Base-by-base conservation (phyloP, 2,797 vertebrate genomes). In the Lithobates pipiens region DNA sequence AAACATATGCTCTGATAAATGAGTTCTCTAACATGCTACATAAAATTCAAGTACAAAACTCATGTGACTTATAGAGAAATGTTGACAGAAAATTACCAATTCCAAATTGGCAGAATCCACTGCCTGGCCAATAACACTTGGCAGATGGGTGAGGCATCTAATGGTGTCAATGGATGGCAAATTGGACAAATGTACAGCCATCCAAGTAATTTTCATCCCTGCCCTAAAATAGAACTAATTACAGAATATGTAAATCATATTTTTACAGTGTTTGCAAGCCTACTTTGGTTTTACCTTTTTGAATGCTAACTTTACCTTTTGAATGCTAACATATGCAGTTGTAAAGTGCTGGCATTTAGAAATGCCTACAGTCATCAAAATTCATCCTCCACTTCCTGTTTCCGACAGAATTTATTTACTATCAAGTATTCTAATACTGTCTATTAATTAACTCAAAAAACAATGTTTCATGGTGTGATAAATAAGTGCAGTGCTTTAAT, bases 1-100 rank as follows among this genome's bases (percentile, higher is more conserved):
- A 82, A 82, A 61, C 78, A 82, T 77, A 86, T 82, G 67, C 72
- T 73, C 67, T 72, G 39, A 83, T 76, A 72, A 86, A 86, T 86
- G 42, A 77, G 16, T 13, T 42, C 10, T 11, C 29, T 1, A 32
- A 77, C 63, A 76, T 86, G 76, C 36, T 69, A 80, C 57, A 70
- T 23, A 77, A 54, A 82, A 27, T 65, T n/a, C 76, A 77, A 77
- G 69, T 65, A 67, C 4, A 71, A 73, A 50, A 71, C 70, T 79
- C 50, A 44, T 65, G 8, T 77, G 67, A 29, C n/a, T 72, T 29
- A 77, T 11, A 70, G 8, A 73, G 50, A 44, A 21, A 36, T 34
- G 34, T 6, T 25, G 46, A 27, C 2, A 74, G 1, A 50, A 74
- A 25, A 39, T 39, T 18, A 74, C n/a, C 42, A 74, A 15, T 29